Evolutionary conservation across 2,113 vertebrate genomes (phyloP), one percentile per base, ranked within the genome.

Genomic region (Salminus brasiliensis): DNA sequence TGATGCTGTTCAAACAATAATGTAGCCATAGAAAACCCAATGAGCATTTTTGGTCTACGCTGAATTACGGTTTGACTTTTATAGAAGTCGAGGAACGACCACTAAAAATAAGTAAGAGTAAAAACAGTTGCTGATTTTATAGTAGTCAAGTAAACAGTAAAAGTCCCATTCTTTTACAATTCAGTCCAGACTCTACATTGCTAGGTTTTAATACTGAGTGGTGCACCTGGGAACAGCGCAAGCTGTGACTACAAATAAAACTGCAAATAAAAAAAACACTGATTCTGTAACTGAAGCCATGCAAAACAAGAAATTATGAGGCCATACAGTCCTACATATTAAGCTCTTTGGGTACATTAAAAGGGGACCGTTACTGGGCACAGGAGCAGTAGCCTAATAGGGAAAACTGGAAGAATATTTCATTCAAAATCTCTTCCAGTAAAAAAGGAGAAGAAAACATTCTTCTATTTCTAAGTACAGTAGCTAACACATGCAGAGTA

Each of bases 171-270:
- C 34, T 32, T 76, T 52, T n/a, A n/a, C n/a, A n/a, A n/a, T n/a
- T n/a, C 12, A 32, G 47, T 5, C 63, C 12, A 29, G 45, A 29
- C 39, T 16, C 67, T 68, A 15, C 57, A 60, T 25, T 62, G 60
- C 13, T 43, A 23, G n/a, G n/a, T n/a, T 71, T 69, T 52, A 39
- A 25, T 30, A 29, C 30, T 41, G 13, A 62, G 32, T 66, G n/a
- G 30, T 49, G 12, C 16, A 27, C 55, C 16, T 39, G 43, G 41
- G 16, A 41, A 52, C 41, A 36, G 53, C 1, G 9, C 57, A 60
- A 34, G 18, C 66, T 77, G 63, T 57, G 74, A 68, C n/a, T 32
- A 52, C 74, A 78, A 60, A 45, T 77, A 59, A 62, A 78, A 59
- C 1, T 43, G 47, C 34, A 72, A 63, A 49, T 71, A 47, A 30